phyloP scores from a whole-genome alignment of 2,113 vertebrate genomes.

The Rhabdornis inornatus region DNA sequence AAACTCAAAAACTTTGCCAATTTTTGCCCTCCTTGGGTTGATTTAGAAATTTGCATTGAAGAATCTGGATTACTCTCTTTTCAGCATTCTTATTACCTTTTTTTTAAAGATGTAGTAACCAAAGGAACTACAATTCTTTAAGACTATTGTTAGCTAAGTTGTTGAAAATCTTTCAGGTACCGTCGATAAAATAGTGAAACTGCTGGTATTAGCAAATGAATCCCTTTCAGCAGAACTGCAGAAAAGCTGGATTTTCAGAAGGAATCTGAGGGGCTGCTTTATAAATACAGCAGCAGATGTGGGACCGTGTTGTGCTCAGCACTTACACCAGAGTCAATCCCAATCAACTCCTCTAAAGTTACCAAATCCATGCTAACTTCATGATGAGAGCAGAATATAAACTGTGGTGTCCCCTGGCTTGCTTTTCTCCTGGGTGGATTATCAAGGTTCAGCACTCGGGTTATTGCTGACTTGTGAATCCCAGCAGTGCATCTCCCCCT shows the following conservation, averaged over 20 bases:
- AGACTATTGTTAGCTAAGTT: background rate
- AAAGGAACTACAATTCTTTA: background rate
- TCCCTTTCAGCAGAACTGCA: background rate
- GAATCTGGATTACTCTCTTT: background rate
- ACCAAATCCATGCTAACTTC: background rate
- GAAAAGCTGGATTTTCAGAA: background rate
- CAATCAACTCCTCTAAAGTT: rapidly evolving
- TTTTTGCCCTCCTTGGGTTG: background rate
- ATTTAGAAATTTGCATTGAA: background rate
- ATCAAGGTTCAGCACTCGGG: background rate
- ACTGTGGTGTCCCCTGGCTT: background rate
- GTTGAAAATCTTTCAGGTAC: background rate
- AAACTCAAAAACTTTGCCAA: background rate
- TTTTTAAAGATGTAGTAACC: background rate
- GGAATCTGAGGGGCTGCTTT: background rate
- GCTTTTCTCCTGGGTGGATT: background rate
- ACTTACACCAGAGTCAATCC: background rate
- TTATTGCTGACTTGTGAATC: background rate
- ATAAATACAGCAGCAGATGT: background rate
- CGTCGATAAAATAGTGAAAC: background rate
- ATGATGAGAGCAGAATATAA: background rate
- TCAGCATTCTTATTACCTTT: background rate
- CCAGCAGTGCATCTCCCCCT: background rate
- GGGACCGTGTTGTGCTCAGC: background rate
- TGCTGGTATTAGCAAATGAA: background rate